Percentiles rank a stretch among this genome's conserved stretches.
phyloP scores from a whole-genome alignment of 2,113 vertebrate species.

The Phalacrocorax pelagicus region DNA sequence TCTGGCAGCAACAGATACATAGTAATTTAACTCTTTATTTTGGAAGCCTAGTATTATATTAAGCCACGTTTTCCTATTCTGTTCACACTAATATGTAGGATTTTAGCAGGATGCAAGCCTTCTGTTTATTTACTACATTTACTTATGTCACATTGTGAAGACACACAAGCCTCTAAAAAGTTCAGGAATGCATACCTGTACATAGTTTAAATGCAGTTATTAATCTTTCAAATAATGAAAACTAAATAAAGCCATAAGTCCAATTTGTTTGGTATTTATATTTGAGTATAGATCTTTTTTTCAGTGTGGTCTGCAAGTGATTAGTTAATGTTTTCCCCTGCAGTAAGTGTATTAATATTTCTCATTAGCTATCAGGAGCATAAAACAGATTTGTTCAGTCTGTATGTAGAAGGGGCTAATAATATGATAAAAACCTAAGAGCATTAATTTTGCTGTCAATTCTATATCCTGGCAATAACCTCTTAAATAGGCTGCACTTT shows the following conservation, averaged over 20 bases:
- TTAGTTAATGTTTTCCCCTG: constrained; percentile 6
- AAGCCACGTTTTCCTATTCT: not conserved
- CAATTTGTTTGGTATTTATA: constrained; percentile 1
- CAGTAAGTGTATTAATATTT: constrained; percentile 45
- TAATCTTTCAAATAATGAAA: not conserved
- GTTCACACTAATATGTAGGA: not conserved
- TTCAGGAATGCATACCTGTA: not conserved
- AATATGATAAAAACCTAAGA: constrained; percentile 37
- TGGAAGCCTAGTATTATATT: not conserved
- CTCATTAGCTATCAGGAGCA: constrained; percentile 37
- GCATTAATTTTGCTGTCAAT: constrained; percentile 69
- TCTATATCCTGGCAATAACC: constrained; percentile 53
- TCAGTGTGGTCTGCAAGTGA: not conserved
- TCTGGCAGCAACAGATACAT: not conserved
- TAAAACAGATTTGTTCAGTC: constrained; percentile 46
- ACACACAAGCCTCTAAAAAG: not conserved
- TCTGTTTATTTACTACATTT: not conserved
- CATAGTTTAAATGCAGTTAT: not conserved
- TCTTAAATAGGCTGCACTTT: constrained; percentile 44
- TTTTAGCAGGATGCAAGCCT: not conserved
- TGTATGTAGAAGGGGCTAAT: constrained; percentile 31
- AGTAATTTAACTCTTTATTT: not conserved
- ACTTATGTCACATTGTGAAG: not conserved
- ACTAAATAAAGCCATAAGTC: not conserved
- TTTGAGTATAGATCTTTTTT: not conserved